Base-by-base conservation (phyloP, 2,888 invertebrate species). In the Chalcosyrphus nemorum region DNA sequence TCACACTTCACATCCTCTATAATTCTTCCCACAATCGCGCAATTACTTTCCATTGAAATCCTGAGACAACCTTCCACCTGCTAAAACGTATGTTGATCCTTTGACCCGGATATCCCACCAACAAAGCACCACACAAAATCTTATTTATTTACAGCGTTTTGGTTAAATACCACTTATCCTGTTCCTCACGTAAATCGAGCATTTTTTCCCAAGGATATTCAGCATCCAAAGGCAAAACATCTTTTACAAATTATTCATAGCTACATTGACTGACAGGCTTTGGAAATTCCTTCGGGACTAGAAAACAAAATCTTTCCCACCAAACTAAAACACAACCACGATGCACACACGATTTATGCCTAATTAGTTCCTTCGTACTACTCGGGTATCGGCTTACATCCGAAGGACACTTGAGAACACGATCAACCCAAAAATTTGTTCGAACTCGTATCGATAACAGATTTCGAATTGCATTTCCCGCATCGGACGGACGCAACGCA, bases 71-170 rank as follows among this genome's bases (percentile, higher is more conserved):
- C 35, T 15, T 65, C 24, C 63, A 63, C 63, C 72, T 63, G 63
- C 41, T 52, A 54, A 61, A 41, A 32, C 27, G 35, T 61, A 50
- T 54, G 57, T 17, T n/a, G 80, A 80, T 77, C 84, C 84, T 80
- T 80, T 84, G 84, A 70, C 70, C 84, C 84, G 84, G 84, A 84
- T 84, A 84, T 84, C 84, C 84, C 84, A 75, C 84, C 68, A 72
- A 61, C 54, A 43, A 45, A 5, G 32, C 35, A 61, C 68, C 41
- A 57, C 2, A n/a, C n/a, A n/a, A 5, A 65, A 74, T 61, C 32
- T 35, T 29, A 71, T 81, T 71, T 77, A 71, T 81, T 71, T 71
- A 59, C 71, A 27, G 29, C 38, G 72, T 41, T 68, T 61, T 78
- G 82, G 82, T 84, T 84, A 74, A 74, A 80, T 75, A 65, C 43